Conservation (phyloP, 2,888 invertebrate species). For the Drosophila neoperkinsi region DNA sequence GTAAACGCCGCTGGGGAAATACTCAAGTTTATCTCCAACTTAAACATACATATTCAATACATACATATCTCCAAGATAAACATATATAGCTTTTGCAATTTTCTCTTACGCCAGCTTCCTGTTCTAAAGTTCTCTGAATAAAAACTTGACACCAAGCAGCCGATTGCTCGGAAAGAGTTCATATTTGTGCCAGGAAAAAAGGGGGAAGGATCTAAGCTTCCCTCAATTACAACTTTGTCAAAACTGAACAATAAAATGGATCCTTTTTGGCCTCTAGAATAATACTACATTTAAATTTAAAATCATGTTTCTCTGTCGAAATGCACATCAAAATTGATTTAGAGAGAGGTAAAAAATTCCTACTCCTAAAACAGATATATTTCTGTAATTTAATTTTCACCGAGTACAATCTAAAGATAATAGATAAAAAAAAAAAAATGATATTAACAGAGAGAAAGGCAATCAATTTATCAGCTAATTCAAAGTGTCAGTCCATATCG, state of each 20-base stretch:
- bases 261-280: neutral
- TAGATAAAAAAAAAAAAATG: neutral
- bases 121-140: neutral
- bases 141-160: neutral
- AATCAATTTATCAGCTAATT: slow-evolving; percentile 56
- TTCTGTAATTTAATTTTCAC: too few species aligned
- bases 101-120: slow-evolving; percentile 28
- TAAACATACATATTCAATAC: slow-evolving; percentile 9
- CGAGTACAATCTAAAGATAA: neutral
- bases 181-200: neutral
- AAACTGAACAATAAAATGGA: slow-evolving; percentile 1
- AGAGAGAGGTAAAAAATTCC: neutral
- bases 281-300: neutral
- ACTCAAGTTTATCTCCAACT: slow-evolving; percentile 29
- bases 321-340: neutral
- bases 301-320: neutral
- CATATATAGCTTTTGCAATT: slow-evolving; percentile 32
- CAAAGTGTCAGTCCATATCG: slow-evolving; percentile 59
- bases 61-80: neutral
- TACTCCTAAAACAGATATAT: neutral
- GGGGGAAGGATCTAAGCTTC: too few species aligned
- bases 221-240: neutral
- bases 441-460: slow-evolving; percentile 3
- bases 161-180: neutral
- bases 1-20: slow-evolving; percentile 25